A percentile compares a stretch with the other conserved stretches of the same genome.
Conservation (phyloP, 2,797 vertebrate species). For the Danio tinwini region DNA sequence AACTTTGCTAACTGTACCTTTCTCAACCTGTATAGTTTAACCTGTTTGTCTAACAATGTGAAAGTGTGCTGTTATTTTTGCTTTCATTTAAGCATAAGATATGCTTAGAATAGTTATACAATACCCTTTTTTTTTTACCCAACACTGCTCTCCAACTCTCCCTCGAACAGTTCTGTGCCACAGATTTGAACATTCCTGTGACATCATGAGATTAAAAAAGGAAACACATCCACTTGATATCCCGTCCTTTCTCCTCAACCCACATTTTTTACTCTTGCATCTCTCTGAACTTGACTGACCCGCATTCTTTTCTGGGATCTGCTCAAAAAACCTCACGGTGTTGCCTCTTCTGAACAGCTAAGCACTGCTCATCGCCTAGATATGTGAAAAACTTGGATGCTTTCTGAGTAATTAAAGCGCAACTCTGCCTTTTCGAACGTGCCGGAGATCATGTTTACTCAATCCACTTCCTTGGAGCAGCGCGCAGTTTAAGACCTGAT, state of each 20-base stretch:
- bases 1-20: too few relatives aligned
- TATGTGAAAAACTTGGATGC: neutral
- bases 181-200: neutral
- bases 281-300: constrained; percentile 23
- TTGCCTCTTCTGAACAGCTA: neutral
- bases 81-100: too few relatives aligned
- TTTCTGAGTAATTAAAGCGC: constrained; percentile 9
- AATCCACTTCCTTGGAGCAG: constrained; percentile 39
- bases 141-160: neutral
- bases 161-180: neutral
- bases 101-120: too few relatives aligned
- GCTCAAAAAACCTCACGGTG: neutral
- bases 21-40: too few relatives aligned
- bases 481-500: constrained; percentile 59
- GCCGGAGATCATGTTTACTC: constrained; percentile 42
- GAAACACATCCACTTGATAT: neutral
- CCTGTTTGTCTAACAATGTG: too few relatives aligned
- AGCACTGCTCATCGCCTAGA: neutral
- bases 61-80: too few relatives aligned
- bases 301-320: constrained; percentile 2
- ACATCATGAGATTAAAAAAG: neutral
- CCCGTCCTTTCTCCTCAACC: constrained; percentile 6
- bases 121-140: too few relatives aligned
- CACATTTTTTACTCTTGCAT: neutral
- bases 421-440: constrained; percentile 34